A percentile compares a stretch with the other conserved stretches of the same genome.
phyloP scores from a whole-genome alignment of 2,888 invertebrate genomes.

The Stramonita haemastoma region DNA sequence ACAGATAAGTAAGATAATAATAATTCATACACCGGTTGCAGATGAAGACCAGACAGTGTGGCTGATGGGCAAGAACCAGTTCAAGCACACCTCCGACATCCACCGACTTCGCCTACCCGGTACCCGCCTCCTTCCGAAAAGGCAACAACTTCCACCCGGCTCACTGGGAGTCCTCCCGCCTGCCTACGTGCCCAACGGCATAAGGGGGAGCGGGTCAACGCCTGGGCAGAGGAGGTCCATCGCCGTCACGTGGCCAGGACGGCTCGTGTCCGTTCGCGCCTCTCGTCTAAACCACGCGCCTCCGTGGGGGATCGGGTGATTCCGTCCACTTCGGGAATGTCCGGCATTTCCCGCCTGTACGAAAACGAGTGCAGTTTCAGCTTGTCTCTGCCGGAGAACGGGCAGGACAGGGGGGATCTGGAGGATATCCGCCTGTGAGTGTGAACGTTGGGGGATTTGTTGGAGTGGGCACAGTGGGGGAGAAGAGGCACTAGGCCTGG shows the following conservation, averaged over 20 bases:
- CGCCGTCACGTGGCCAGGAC: constrained; percentile 41
- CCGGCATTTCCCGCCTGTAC: background rate
- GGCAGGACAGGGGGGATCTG: background rate
- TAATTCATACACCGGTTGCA: constrained; percentile 19
- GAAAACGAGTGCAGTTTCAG: constrained; percentile 30
- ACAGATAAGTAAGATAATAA: too few relatives aligned
- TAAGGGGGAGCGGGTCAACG: background rate
- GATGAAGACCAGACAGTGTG: constrained; percentile 38
- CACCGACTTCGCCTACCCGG: constrained; percentile 35
- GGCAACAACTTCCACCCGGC: background rate
- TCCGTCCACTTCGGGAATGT: background rate
- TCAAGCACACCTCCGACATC: constrained; percentile 17
- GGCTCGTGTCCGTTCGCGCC: constrained; percentile 36
- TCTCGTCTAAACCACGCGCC: constrained; percentile 9
- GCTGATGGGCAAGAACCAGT: constrained; percentile 28
- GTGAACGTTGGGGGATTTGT: background rate
- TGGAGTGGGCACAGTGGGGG: too few relatives aligned
- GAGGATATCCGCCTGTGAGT: constrained; percentile 29
- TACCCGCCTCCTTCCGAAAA: constrained; percentile 20
- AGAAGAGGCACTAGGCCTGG: too few relatives aligned
- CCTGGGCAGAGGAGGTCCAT: constrained; percentile 37
- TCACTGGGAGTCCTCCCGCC: constrained; percentile 34
- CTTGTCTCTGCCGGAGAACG: constrained; percentile 31
- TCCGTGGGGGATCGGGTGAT: background rate
- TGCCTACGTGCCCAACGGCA: background rate